phyloP scores from a whole-genome alignment of 2,113 vertebrate genomes.

The Danionella cerebrum region DNA sequence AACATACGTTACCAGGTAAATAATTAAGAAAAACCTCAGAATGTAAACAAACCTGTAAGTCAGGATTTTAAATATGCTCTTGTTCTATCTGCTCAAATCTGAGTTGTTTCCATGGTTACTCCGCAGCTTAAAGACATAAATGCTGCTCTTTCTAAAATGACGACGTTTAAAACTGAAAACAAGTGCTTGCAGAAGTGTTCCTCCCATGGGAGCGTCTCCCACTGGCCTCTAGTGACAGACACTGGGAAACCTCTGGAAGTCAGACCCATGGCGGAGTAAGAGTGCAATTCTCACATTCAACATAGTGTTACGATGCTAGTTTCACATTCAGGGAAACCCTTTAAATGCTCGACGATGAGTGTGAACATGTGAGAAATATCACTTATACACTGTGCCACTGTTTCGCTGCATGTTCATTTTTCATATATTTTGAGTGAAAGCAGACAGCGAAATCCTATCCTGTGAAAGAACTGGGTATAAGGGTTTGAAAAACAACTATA shows the following conservation, averaged over 20 bases:
- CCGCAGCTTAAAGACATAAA: conserved; percentile 28
- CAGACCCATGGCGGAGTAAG: not conserved
- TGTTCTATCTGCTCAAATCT: conserved; percentile 25
- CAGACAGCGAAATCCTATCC: too few relatives aligned
- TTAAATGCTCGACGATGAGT: not conserved
- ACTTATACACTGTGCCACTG: too few relatives aligned
- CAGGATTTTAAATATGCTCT: conserved; percentile 25
- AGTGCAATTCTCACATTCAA: conserved; percentile 19
- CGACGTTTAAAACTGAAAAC: conserved; percentile 39
- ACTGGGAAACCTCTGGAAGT: conserved; percentile 5
- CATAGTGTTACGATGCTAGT: conserved; percentile 13
- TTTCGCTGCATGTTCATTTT: too few relatives aligned
- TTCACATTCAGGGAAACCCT: conserved; percentile 8
- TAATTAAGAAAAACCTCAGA: not conserved
- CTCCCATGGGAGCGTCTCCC: conserved; percentile 19
- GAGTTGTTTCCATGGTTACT: conserved; percentile 47
- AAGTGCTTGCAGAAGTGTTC: conserved; percentile 16
- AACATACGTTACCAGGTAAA: too few relatives aligned
- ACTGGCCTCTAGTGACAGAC: conserved; percentile 8
- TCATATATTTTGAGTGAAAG: too few relatives aligned
- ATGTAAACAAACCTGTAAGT: conserved; percentile 7
- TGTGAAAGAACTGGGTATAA: too few relatives aligned
- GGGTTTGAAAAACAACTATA: too few relatives aligned
- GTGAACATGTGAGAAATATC: too few relatives aligned
- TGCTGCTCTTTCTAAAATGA: conserved; percentile 24